Evolutionary conservation across 1,140 invertebrate species (phyloP).

Genomic region (Arctopsyche grandis): DNA sequence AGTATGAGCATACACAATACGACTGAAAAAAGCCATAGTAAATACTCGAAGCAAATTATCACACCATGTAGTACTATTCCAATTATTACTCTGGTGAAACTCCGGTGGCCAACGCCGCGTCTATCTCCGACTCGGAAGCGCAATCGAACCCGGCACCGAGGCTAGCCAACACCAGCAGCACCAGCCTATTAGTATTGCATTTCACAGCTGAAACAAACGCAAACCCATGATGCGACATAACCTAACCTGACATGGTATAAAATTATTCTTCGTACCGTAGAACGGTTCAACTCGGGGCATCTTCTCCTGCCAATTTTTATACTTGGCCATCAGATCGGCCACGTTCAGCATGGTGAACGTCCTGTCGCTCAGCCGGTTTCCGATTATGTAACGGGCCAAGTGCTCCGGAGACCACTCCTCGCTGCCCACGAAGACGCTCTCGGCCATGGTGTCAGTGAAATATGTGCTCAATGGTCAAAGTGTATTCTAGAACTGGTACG

Average conservation of each 20-base stretch:
- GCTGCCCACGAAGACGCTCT: conserved; percentile 62
- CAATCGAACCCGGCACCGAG: conserved; percentile 95
- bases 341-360: conserved; percentile 94
- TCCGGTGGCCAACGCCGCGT: conserved; percentile 81
- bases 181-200: conserved; percentile 88
- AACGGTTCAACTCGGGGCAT: conserved; percentile 91
- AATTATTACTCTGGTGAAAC: conserved; percentile 70
- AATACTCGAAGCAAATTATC: neutral
- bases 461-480: neutral
- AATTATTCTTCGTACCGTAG: conserved; percentile 77
- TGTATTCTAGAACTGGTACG: neutral
- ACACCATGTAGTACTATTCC: neutral
- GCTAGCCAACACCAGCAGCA: conserved; percentile 85
- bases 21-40: conserved; percentile 59
- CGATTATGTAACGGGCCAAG: conserved; percentile 65
- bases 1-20: conserved; percentile 98
- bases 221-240: neutral
- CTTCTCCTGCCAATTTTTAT: conserved; percentile 82
- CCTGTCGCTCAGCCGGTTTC: conserved; percentile 72
- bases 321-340: conserved; percentile 86
- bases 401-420: conserved; percentile 62
- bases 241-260: neutral
- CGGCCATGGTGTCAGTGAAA: neutral
- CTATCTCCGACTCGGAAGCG: conserved; percentile 93
- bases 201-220: conserved; percentile 83